Evolutionary conservation across 2,113 vertebrate genomes (phyloP), one percentile per base, ranked within the genome.

Genomic region (Larimichthys polyactis): DNA sequence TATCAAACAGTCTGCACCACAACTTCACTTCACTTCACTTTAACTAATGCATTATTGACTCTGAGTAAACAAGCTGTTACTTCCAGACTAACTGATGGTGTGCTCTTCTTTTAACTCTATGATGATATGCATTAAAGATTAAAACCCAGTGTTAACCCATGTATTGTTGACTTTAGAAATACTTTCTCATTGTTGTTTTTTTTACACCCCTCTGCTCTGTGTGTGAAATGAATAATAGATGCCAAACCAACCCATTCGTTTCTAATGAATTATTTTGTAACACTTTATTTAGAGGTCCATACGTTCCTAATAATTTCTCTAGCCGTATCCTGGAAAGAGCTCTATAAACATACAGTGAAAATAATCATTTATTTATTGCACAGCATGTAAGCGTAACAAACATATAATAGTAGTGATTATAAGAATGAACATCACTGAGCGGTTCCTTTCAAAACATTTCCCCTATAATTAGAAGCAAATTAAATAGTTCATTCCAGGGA

Each of bases 121-220:
- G 79, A 81, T 74, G 20, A 88, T 88, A 80, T 86, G 74, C 58
- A 62, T 73, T 81, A 68, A 81, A 79, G 2, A 92, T 88, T 91
- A 92, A 91, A 93, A 86, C 48, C 17, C 52, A 81, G 15, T 77
- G 14, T 40, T 81, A 81, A 76, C 44, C 63, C 3, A 20, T 57
- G 15, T 44, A 58, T 55, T 83, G 12, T n/a, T 66, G 6, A 57
- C 24, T 8, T 19, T 49, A 29, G 2, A 11, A 46, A n/a, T 69
- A 19, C 1, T 77, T 54, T 55, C 4, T 52, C 6, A 4, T 15
- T 16, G 8, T 55, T 48, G 9, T 16, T 8, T 55, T 48, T 73
- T 40, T n/a, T 24, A 40, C 3, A 52, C 27, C 3, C 6, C 46
- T 49, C 24, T 46, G n/a, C 22, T 48, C 20, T 55, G n/a, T 43